phyloP scores from a whole-genome alignment of 2,797 vertebrate genomes.

The Esox masquinongy region DNA sequence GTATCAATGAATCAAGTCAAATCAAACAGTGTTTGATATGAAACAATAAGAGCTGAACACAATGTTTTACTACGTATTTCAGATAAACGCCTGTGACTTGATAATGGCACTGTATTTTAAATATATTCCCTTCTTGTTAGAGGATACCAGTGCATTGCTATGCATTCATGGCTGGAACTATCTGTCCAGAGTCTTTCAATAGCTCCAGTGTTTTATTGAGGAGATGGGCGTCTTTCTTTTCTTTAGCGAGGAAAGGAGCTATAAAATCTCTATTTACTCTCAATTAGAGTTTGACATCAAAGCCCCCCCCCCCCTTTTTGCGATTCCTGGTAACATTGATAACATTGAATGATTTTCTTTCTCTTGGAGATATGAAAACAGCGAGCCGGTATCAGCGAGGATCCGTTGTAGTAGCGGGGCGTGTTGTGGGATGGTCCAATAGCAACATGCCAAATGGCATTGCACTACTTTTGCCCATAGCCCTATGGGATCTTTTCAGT shows the following conservation, averaged over 20 bases:
- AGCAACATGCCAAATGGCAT: neutral
- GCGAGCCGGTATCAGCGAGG: neutral
- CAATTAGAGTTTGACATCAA: neutral
- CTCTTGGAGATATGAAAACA: constrained; percentile 2
- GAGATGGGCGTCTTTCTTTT: neutral
- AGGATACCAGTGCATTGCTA: neutral
- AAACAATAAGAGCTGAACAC: neutral
- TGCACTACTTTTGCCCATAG: neutral
- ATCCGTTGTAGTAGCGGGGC: neutral
- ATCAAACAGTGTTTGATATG: neutral
- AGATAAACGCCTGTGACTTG: neutral
- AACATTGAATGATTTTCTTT: neutral
- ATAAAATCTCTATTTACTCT: neutral
- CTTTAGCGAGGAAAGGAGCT: neutral
- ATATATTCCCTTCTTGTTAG: neutral
- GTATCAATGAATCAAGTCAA: neutral
- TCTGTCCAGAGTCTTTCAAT: neutral
- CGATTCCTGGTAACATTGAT: no score
- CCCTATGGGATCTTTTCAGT: neutral
- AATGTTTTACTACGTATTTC: neutral
- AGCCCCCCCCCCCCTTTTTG: neutral
- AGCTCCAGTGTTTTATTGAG: neutral
- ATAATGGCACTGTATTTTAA: neutral
- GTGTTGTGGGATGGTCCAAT: neutral
- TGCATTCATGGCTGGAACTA: neutral